Evolutionary conservation across 2,113 vertebrate genomes (phyloP).

Genomic region (Urocynchramus pylzowi): DNA sequence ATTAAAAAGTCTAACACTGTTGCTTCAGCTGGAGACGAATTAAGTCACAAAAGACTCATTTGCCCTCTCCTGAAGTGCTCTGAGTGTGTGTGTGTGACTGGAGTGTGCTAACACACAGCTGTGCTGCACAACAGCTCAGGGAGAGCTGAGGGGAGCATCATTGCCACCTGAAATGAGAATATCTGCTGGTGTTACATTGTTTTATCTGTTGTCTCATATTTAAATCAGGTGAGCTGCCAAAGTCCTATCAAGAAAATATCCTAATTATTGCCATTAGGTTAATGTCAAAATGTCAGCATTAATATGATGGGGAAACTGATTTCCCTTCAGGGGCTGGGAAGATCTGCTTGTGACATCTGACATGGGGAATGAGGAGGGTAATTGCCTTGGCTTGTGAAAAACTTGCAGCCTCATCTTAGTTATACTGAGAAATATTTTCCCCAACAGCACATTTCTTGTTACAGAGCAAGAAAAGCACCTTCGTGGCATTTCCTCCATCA

Average conservation of each 20-base stretch:
- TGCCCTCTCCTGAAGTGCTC: background rate
- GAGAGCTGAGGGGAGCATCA: background rate
- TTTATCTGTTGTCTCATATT: background rate
- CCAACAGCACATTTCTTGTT: background rate
- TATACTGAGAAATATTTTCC: background rate
- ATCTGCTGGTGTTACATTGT: background rate
- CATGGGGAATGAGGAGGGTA: background rate
- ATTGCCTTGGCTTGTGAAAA: background rate
- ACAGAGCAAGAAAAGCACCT: background rate
- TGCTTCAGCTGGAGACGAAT: background rate
- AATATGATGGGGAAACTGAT: background rate
- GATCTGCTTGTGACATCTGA: background rate
- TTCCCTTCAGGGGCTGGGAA: background rate
- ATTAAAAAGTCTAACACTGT: background rate
- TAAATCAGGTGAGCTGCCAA: background rate
- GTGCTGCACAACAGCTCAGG: background rate
- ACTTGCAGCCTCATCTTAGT: background rate
- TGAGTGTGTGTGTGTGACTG: background rate
- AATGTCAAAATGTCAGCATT: background rate
- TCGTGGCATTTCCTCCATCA: background rate
- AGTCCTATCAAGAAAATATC: background rate
- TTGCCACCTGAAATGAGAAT: background rate
- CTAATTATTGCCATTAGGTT: background rate
- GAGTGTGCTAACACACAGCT: background rate
- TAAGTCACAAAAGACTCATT: background rate